A percentile compares a stretch with the other conserved stretches of the same genome.
phyloP scores from a whole-genome alignment of 2,113 vertebrate genomes.

The Arvicanthis niloticus region DNA sequence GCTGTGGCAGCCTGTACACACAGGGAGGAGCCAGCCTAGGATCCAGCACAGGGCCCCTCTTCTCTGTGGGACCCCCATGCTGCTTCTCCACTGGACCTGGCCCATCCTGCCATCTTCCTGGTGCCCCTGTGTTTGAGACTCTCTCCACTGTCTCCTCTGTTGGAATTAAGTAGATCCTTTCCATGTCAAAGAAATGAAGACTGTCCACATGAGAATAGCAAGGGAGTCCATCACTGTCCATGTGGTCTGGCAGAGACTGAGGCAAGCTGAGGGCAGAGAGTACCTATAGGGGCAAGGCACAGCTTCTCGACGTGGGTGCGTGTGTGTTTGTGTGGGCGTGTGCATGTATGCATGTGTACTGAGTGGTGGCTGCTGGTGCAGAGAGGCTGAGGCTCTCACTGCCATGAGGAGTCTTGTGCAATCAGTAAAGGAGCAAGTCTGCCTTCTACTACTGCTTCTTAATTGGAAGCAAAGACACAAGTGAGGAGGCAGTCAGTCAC shows the following conservation, averaged over 20 bases:
- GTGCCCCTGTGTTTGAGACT: neutral
- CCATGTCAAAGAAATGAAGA: neutral
- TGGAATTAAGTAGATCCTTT: neutral
- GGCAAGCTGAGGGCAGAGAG: neutral
- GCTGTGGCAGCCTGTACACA: accelerated
- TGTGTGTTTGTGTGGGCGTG: neutral
- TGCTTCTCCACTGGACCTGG: neutral
- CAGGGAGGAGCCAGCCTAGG: accelerated
- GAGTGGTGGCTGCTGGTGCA: neutral
- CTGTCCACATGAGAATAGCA: accelerated
- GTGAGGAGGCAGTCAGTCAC: neutral
- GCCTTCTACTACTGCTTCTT: neutral
- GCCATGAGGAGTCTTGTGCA: accelerated
- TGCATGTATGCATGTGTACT: neutral
- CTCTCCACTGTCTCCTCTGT: neutral
- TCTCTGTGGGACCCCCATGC: neutral
- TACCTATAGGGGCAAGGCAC: neutral
- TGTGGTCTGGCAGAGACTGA: neutral
- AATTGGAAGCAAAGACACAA: neutral
- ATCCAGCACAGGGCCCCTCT: neutral
- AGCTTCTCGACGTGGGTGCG: neutral
- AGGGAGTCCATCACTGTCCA: neutral
- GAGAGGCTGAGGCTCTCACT: neutral
- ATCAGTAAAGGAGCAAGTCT: neutral
- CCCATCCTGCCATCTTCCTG: neutral